Conservation (phyloP, 2,888 invertebrate species). For the Eilema depressum region DNA sequence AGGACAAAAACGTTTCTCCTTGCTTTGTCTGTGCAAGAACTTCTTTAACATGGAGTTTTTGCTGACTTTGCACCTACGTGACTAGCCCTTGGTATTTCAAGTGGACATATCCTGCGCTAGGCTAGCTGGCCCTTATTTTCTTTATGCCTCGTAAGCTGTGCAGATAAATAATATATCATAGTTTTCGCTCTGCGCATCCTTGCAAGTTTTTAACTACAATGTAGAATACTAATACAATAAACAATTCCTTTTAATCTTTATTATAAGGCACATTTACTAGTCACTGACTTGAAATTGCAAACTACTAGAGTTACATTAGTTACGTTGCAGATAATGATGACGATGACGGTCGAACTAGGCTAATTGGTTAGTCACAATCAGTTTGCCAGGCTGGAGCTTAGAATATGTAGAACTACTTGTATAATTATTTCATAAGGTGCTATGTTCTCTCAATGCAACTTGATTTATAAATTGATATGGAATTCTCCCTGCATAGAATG, state of each 20-base stretch:
- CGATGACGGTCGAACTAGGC: not conserved
- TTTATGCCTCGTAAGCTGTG: too few species aligned
- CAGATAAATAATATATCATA: too few species aligned
- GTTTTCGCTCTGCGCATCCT: not conserved
- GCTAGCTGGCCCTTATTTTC: too few species aligned
- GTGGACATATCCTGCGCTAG: not conserved
- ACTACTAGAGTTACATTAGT: slow-evolving; percentile 43
- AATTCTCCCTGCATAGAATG: not conserved
- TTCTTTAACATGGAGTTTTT: not conserved
- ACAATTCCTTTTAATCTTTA: slow-evolving; percentile 29
- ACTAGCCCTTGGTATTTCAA: not conserved
- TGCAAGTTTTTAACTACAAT: slow-evolving; percentile 13
- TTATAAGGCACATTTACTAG: slow-evolving; percentile 42
- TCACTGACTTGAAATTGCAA: slow-evolving; percentile 52
- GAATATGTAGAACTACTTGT: not conserved
- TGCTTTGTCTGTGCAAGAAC: not conserved
- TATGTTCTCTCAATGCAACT: too few species aligned
- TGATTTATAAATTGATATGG: not conserved
- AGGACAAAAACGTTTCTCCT: not conserved
- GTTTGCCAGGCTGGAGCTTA: not conserved
- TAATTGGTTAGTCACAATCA: not conserved
- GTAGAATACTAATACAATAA: slow-evolving; percentile 29
- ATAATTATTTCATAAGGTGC: too few species aligned
- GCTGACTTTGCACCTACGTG: not conserved
- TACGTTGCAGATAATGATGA: slow-evolving; percentile 41